Base-by-base conservation (phyloP, 2,113 vertebrate species). In the Pycnonotus jocosus region DNA sequence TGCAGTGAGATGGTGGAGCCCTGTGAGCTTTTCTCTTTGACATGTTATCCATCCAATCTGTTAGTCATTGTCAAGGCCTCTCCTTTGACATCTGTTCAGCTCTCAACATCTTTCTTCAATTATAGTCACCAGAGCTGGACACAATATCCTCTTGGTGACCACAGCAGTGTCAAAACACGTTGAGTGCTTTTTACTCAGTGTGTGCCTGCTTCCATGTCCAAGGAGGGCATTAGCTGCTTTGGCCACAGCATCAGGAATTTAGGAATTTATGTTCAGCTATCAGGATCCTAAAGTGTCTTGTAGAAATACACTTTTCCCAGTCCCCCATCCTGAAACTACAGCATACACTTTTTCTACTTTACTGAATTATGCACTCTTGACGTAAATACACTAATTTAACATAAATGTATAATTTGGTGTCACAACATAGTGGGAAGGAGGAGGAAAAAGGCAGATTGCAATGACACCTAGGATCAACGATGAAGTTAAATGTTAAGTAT, bases 91-190 rank as follows among this genome's bases (percentile, higher is more conserved):
- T 83, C 28, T 47, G 77, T 31, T 54, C 47, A 62, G 64, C 84
- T 94, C 88, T 31, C 77, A 70, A 77, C 76, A 86, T 84, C 81
- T 86, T 96, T 84, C 51, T 86, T 89, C 73, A 81, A 71, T 81
- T 92, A 84, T 0, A 62, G 28, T 50, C 72, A 70, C 66, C 27
- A 92, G 47, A 71, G 50, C 47, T 47, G 81, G 81, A 81, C 51
- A 74, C 47, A 78, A 58, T 74, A 84, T 47, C 54, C 38, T 84
- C 56, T 33, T 44, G 77, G 38, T 78, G 51, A 71, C 62, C 56
- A 33, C 47, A 68, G 47, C 45, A 84, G 60, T 64, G 76, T 70
- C 68, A 77, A 81, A 91, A 70, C 23, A 62, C 8, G 37, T 7
- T 3, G 13, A 94, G 24, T 81, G 31, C 33, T 96, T 86, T 71